Base-by-base conservation (phyloP, 1,140 invertebrate genomes). In the Pseudomyrmex dendroicus region DNA sequence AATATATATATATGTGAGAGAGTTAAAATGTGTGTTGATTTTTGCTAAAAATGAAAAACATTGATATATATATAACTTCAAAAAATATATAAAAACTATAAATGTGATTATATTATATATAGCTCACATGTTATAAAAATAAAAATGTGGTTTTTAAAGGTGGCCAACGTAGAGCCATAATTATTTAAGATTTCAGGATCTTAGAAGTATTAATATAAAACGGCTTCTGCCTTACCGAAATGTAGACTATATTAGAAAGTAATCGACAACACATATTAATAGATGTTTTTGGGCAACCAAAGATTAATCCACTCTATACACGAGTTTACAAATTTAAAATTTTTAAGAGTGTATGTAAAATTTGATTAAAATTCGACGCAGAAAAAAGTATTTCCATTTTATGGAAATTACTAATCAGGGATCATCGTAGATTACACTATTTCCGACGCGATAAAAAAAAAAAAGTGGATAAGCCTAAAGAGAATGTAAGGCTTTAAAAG, bases 221-320 rank as follows among this genome's bases (percentile, higher is more conserved):
- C 44, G 74, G 63, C 59, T 76, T 87, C 56, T 68, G 82, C 72
- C 82, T 84, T 84, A 54, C 52, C 68, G 57, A 73, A 82, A 76
- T 67, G 22, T 70, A 77, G 61, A 67, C 20, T 74, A 74, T 48
- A 66, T 7, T 77, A 77, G 73, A 68, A 73, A 59, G n/a, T 87
- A 84, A 87, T 15, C 70, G 22, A 59, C 61, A 73, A 73, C 63
- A 73, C 63, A 62, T 87, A 78, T 76, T 67, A 22, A 83, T 83
- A 85, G 83, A 66, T 80, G 82, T 77, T 90, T 88, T 90, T 90
- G 89, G 88, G 73, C 84, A 86, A 90, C 89, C 89, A 90, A 90
- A 90, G 89, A 90, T 88, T 88, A 5, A 90, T 82, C 82, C 83
- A 17, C 77, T 89, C 35, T 35, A 35, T 35, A 89, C 46, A 88